A percentile compares a stretch with the other conserved stretches of the same genome.
Evolutionary conservation across 2,797 vertebrate species (phyloP).

Genomic region (Heterohyrax brucei): DNA sequence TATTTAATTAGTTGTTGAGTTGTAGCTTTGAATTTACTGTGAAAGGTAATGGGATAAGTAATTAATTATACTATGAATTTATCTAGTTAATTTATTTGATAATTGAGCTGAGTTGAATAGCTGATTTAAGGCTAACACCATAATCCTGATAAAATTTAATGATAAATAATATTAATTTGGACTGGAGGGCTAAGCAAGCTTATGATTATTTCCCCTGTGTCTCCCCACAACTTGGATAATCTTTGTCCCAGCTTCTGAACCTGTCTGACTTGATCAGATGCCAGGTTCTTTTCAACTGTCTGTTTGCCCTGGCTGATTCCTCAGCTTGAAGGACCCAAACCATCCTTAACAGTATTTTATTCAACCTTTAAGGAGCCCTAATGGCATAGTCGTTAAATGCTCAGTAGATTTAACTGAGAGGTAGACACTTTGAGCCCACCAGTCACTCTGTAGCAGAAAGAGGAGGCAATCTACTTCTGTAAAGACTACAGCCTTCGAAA

Average conservation of each 20-base stretch:
- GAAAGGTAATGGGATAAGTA: constrained; percentile 71
- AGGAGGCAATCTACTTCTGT: too few relatives aligned
- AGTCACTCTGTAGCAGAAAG: not conserved
- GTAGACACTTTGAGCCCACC: not conserved
- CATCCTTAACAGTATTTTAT: not conserved
- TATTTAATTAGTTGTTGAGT: constrained; percentile 68
- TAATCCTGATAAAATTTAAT: constrained; percentile 51
- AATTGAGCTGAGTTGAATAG: constrained; percentile 31
- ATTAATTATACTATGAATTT: constrained; percentile 61
- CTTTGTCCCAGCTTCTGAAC: not conserved
- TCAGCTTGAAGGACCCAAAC: not conserved
- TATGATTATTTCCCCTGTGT: not conserved
- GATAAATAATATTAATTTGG: constrained; percentile 60
- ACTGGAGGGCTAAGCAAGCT: not conserved
- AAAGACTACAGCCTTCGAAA: too few relatives aligned
- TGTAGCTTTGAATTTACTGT: constrained; percentile 57
- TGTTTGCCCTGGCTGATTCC: not conserved
- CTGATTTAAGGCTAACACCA: constrained; percentile 25
- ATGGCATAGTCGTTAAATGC: not conserved
- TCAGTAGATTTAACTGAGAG: not conserved
- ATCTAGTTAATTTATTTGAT: constrained; percentile 66
- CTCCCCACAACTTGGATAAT: not conserved
- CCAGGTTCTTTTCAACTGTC: not conserved
- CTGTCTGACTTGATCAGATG: not conserved
- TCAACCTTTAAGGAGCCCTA: not conserved